A percentile compares a stretch with the other conserved stretches of the same genome.
Conservation (phyloP, 2,888 invertebrate genomes). For the Nephrotoma flavescens region DNA sequence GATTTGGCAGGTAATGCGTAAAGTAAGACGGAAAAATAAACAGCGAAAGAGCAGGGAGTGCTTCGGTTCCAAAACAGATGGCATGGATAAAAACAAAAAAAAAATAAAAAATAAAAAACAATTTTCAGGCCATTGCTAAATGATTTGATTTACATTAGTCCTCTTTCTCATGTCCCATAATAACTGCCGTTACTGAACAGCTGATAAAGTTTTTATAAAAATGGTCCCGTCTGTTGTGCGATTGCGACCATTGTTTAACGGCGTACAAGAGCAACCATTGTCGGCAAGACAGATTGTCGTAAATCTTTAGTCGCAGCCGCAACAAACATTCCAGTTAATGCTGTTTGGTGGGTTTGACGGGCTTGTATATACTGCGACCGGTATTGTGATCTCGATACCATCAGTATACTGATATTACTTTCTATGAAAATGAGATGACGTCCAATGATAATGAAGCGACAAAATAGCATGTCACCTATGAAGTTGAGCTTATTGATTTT, state of each 20-base stretch:
- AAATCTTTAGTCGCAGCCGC: constrained; percentile 91
- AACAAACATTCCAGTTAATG: constrained; percentile 86
- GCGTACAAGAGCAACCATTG: constrained; percentile 77
- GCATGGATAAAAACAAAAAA: too few species aligned
- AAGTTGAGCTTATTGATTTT: constrained; percentile 67
- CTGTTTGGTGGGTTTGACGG: constrained; percentile 77
- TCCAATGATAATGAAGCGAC: constrained; percentile 73
- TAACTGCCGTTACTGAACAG: constrained; percentile 57
- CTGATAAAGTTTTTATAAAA: constrained; percentile 38
- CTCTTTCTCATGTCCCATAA: constrained; percentile 96
- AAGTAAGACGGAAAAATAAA: too few species aligned
- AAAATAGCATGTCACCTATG: too few species aligned
- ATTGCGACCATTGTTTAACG: constrained; percentile 93
- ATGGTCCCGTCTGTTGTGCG: constrained; percentile 81
- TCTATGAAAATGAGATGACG: constrained; percentile 74
- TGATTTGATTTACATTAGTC: constrained; percentile 90
- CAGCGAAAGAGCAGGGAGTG: too few species aligned
- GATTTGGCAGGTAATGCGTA: too few species aligned
- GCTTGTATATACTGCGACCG: constrained; percentile 67
- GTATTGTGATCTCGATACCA: constrained; percentile 59
- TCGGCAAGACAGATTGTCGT: constrained; percentile 65
- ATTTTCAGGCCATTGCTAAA: constrained; percentile 78
- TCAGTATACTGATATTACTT: constrained; percentile 52
- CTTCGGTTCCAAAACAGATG: too few species aligned
- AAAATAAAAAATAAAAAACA: constrained; percentile 69